Conservation (phyloP, 2,888 invertebrate species). For the Apodemia mormo region DNA sequence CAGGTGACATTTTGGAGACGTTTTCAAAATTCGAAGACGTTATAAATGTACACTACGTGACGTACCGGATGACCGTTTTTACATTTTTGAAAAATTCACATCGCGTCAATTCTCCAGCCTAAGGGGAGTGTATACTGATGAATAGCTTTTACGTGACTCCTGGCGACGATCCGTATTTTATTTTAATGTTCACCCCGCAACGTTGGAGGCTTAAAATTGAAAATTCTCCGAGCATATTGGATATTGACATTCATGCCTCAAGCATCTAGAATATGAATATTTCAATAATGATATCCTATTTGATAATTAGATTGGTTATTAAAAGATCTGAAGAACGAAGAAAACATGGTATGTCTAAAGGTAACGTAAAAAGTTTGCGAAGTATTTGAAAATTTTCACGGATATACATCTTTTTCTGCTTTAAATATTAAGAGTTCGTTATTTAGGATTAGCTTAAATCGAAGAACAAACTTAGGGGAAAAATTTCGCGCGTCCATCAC, state of each 20-base stretch:
- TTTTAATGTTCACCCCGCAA: conserved; percentile 64
- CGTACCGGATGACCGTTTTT: conserved; percentile 70
- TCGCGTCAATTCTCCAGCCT: conserved; percentile 64
- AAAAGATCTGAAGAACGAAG: too few relatives aligned
- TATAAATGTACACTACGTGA: conserved; percentile 75
- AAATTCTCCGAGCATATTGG: conserved; percentile 69
- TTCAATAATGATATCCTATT: neutral
- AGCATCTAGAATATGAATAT: conserved; percentile 1
- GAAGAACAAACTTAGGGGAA: too few relatives aligned
- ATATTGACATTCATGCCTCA: conserved; percentile 45
- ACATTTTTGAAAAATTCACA: conserved; percentile 80
- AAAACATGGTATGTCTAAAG: too few relatives aligned
- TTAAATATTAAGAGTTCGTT: too few relatives aligned
- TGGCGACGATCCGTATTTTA: conserved; percentile 67
- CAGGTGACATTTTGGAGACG: conserved; percentile 20
- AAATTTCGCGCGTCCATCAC: too few relatives aligned
- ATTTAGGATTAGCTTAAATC: too few relatives aligned
- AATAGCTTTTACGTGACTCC: conserved; percentile 77
- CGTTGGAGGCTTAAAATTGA: conserved; percentile 72
- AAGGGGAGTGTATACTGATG: conserved; percentile 60
- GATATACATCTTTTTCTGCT: too few relatives aligned
- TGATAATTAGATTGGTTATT: conserved; percentile 4
- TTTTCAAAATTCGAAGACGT: conserved; percentile 57
- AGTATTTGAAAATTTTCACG: too few relatives aligned
- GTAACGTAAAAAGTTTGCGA: too few relatives aligned